Base-by-base conservation (phyloP, 2,888 invertebrate species). In the Macroteleia sp. region DNA sequence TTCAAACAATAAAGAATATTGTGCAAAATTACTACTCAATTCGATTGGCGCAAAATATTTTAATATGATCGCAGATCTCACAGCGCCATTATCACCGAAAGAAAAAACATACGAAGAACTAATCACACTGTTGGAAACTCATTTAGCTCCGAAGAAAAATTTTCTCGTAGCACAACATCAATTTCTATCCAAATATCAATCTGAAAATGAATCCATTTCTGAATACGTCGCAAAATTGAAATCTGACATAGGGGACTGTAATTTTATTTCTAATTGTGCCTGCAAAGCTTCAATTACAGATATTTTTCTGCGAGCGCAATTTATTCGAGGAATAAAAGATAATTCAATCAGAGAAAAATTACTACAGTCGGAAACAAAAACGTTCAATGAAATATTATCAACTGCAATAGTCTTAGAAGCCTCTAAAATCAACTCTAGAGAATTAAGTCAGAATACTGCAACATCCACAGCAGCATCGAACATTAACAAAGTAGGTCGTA, bases 151-250 rank as follows among this genome's bases (percentile, higher is more conserved):
- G 28, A 44, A 66, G n/a, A 66, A 44, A 14, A 73, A 64, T 17
- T 9, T 57, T 6, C 32, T 73, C 6, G 50, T 73, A 2, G 48
- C 56, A 1, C 66, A 74, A 41, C 67, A 74, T 16, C 25, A 67
- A 61, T 74, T 74, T 54, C 22, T 74, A 32, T 74, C 74, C 5
- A 74, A 56, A 36, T 74, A 74, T 42, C 74, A 74, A 54, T 8
- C 28, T 9, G 59, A 59, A 4, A 3, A 57, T 2, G 52, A 74
- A 36, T 44, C 73, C 14, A 74, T 74, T 20, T 6, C 73, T 5
- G 66, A 74, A 36, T 74, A 36, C 36, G 20, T 48, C 1, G 32
- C 57, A 14, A 8, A 5, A 2, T 17, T 74, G 2, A 22, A 54
- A 22, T 41, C 39, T 0, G 57, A 64, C 10, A 41, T 64, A 0